Base-by-base conservation (phyloP, 2,888 invertebrate species). In the Sinhomidia bicolor region DNA sequence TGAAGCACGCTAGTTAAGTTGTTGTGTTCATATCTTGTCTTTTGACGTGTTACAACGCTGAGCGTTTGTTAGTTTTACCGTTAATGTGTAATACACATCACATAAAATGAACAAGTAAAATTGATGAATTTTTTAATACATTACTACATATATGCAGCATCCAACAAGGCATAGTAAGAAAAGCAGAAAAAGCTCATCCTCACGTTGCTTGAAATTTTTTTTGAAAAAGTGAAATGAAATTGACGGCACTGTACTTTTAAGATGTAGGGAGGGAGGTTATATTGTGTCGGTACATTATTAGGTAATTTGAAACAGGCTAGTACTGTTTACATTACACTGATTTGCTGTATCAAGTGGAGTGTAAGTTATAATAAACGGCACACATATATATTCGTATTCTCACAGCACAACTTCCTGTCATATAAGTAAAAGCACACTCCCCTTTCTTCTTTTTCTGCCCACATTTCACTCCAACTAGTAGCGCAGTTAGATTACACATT, bases 401-500 rank as follows among this genome's bases (percentile, higher is more conserved):
- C n/a, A n/a, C 68, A 36, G 29, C 62, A 14, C 26, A 26, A 62
- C 62, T 32, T n/a, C 32, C 12, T 32, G 1, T 32, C 1, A n/a
- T 10, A 32, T n/a, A n/a, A 9, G 9, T 68, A 9, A n/a, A 32
- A 29, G n/a, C n/a, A n/a, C 17, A 32, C 32, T 29, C 26, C 62
- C n/a, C 7, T 10, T 60, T 26, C 7, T 23, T 2, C n/a, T n/a
- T n/a, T n/a, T 12, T 68, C 32, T 68, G 17, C 68, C 36, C 74
- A 47, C 80, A 29, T 57, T 57, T 79, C 32, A 29, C 57, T 5
- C n/a, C 54, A 57, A 10, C 44, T 62, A 41, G 23, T 44, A 29
- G 81, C 23, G 62, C 60, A 44, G n/a, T n/a, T 81, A 65, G 44
- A 60, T 57, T 54, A 41, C 36, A 36, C n/a, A n/a, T 29, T 68